Evolutionary conservation across 1,140 invertebrate species (phyloP).

Genomic region (Apolygus lucorum): DNA sequence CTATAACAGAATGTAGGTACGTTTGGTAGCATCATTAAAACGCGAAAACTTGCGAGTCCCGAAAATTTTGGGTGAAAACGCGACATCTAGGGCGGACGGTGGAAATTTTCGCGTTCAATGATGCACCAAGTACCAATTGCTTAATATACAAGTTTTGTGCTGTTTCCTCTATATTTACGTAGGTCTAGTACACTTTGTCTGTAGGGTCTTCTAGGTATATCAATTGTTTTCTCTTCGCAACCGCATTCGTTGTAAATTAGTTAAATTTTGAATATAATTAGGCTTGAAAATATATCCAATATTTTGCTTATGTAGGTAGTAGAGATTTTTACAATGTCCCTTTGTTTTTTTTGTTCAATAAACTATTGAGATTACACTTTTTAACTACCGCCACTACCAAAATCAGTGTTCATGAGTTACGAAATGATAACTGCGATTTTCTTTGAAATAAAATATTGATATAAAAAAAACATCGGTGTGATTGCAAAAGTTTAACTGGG

Average conservation of each 20-base stretch:
- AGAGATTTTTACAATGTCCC: neutral
- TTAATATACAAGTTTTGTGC: conserved; percentile 17
- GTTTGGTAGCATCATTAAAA: conserved; percentile 3
- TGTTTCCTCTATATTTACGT: conserved; percentile 1
- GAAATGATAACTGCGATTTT: too few relatives aligned
- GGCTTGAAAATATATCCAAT: conserved; percentile 19
- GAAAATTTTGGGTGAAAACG: neutral
- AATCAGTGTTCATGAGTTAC: neutral
- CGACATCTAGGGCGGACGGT: neutral
- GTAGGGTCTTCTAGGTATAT: conserved; percentile 15
- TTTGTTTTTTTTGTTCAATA: neutral
- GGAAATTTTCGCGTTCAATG: neutral
- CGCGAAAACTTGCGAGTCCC: neutral
- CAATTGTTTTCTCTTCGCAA: conserved; percentile 7
- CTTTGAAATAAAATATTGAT: too few relatives aligned
- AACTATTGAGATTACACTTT: neutral
- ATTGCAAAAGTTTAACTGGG: too few relatives aligned
- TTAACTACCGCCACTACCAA: neutral
- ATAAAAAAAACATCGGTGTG: too few relatives aligned
- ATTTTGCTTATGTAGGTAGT: too few relatives aligned
- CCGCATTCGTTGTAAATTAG: conserved; percentile 19
- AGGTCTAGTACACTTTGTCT: conserved; percentile 19
- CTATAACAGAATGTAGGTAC: conserved; percentile 26
- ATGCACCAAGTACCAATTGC: neutral
- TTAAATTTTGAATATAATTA: conserved; percentile 13